Base-by-base conservation (phyloP, 2,797 vertebrate species). In the Leucoraja ocellata region DNA sequence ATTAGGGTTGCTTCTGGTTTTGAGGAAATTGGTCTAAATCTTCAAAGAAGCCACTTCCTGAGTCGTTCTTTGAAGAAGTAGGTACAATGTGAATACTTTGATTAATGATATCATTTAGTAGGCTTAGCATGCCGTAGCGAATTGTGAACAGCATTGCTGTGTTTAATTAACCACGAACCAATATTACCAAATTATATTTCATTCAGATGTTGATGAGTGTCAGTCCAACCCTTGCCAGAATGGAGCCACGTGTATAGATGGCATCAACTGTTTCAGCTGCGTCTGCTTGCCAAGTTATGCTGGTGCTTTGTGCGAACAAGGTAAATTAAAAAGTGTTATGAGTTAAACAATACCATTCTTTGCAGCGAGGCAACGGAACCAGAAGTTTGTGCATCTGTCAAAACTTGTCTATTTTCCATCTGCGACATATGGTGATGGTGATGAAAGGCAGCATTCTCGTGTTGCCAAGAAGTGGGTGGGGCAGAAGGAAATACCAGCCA, bases 221-320 rank as follows among this genome's bases (percentile, higher is more conserved):
- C 98, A 99, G 79, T 98, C 98, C 93, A 99, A 98, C 93, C 98
- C 98, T 7, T 99, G 99, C 94, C 97, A 95, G 86, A 99, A 99
- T 93, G 99, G 99, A 95, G 99, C 98, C 68, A 98, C 98, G 0
- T 99, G 99, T 93, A 94, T 99, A 0, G 99, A 99, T 11, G 96
- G 97, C 0, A 94, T 98, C 93, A 98, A 97, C 94, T 97, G 95
- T 9, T 99, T 98, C 94, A 96, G 95, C 78, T 99, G 99, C 94
- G 94, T 98, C 77, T 99, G 99, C 95, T 97, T 99, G 28, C 97
- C 99, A 77, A 99, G 99, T 95, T 99, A 99, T 32, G 65, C 96
- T 0, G 99, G 99, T 77, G 95, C 96, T 73, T 96, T 97, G 93
- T 99, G 99, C 96, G 99, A 99, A 93, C 96, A 98, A 97, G 99